Percentiles rank a stretch among this genome's conserved stretches.
Evolutionary conservation across 2,797 vertebrate species (phyloP).

Genomic region (Tokudaia muenninki): DNA sequence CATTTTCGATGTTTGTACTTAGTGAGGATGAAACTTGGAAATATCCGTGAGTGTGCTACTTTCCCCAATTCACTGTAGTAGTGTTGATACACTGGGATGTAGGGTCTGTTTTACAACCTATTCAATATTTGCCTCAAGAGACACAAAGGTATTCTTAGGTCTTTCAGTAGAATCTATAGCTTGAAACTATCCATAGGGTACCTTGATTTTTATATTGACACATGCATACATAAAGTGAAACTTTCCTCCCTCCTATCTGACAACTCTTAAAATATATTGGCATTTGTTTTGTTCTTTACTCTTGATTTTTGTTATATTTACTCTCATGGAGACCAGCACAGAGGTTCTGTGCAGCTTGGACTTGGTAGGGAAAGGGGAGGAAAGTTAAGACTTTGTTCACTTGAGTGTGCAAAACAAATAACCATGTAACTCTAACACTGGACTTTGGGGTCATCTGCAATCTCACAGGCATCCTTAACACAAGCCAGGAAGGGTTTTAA

Average conservation of each 20-base stretch:
- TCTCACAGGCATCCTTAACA: neutral
- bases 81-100: neutral
- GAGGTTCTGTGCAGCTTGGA: neutral
- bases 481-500: neutral
- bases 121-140: neutral
- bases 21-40: neutral
- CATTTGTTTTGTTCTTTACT: slow-evolving; percentile 21
- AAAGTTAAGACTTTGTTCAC: neutral
- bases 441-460: neutral
- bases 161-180: neutral
- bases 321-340: neutral
- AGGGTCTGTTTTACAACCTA: accelerated
- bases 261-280: neutral
- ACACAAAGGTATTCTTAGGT: neutral
- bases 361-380: neutral
- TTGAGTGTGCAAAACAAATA: neutral
- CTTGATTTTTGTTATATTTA: neutral
- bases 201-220: neutral
- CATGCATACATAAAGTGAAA: neutral
- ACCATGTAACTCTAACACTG: neutral
- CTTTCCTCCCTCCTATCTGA: slow-evolving; percentile 4
- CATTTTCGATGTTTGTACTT: neutral
- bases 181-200: neutral
- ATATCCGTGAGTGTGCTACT: neutral
- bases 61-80: neutral